Conservation (phyloP, 2,113 vertebrate genomes). For the Aptenodytes patagonicus region DNA sequence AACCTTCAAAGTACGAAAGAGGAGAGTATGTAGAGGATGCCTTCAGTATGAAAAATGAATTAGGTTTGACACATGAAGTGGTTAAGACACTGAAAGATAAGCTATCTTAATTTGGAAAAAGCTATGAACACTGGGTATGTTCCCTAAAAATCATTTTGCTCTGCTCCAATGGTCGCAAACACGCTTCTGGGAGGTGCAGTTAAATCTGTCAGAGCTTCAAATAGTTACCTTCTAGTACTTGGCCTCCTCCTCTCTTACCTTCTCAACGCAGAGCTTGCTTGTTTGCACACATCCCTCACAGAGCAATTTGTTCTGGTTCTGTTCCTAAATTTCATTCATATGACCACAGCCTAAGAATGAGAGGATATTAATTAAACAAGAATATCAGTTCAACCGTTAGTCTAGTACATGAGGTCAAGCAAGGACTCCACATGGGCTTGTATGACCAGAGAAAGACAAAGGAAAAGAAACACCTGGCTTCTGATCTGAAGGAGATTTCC, state of each 20-base stretch:
- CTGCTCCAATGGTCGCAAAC: neutral
- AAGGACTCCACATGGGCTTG: neutral
- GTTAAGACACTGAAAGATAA: neutral
- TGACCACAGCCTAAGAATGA: neutral
- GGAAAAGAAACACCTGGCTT: neutral
- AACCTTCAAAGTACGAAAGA: neutral
- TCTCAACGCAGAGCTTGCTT: neutral
- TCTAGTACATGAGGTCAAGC: neutral
- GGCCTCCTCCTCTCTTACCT: neutral
- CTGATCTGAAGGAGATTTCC: neutral
- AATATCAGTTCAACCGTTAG: neutral
- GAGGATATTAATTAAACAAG: neutral
- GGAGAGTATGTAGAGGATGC: neutral
- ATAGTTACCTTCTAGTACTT: neutral
- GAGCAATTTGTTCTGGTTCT: neutral
- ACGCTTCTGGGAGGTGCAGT: neutral
- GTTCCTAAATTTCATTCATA: neutral
- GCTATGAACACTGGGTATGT: neutral
- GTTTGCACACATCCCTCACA: neutral
- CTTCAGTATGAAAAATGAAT: neutral
- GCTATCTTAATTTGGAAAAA: neutral
- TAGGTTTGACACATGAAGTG: neutral
- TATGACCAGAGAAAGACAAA: neutral
- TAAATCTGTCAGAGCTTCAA: neutral
- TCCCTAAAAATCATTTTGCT: neutral